A percentile compares a stretch with the other conserved stretches of the same genome.
These are phyloP conservation scores for Drosophila nr. medialis DNA, from an alignment of 2,888 invertebrate species.

Conservation along the genomic window DNA sequence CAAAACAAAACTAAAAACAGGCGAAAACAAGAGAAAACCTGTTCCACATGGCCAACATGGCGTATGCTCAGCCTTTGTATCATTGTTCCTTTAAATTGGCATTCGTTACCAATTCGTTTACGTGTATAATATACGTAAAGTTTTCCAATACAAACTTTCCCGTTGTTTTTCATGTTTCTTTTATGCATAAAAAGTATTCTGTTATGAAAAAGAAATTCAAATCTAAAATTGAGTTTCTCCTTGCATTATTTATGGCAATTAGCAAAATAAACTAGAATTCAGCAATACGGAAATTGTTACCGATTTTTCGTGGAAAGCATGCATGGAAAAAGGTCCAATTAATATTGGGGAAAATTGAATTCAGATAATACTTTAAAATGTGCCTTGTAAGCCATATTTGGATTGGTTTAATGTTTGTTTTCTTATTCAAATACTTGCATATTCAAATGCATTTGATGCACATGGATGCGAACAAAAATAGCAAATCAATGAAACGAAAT, in stretches of 20 bases:
- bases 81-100: conserved; percentile 11
- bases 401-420: not conserved
- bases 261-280: not conserved
- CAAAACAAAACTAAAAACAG: conserved; percentile 1
- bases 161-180: not conserved
- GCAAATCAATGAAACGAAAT: conserved; percentile 4
- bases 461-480: conserved; percentile 13
- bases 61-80: conserved; percentile 32
- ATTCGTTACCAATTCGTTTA: not conserved
- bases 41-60: conserved; percentile 1
- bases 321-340: not conserved
- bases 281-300: not conserved
- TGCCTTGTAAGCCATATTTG: not conserved
- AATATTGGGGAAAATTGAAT: not conserved
- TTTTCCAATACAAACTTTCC: not conserved
- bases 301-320: not conserved
- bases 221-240: not conserved
- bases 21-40: conserved; percentile 5
- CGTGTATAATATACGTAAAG: not conserved
- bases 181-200: not conserved
- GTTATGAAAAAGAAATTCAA: not conserved
- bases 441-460: conserved; percentile 22
- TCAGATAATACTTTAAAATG: not conserved
- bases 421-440: not conserved
- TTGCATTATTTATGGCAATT: not conserved